Evolutionary conservation across 2,797 vertebrate species (phyloP).

Genomic region (Lates japonicus): DNA sequence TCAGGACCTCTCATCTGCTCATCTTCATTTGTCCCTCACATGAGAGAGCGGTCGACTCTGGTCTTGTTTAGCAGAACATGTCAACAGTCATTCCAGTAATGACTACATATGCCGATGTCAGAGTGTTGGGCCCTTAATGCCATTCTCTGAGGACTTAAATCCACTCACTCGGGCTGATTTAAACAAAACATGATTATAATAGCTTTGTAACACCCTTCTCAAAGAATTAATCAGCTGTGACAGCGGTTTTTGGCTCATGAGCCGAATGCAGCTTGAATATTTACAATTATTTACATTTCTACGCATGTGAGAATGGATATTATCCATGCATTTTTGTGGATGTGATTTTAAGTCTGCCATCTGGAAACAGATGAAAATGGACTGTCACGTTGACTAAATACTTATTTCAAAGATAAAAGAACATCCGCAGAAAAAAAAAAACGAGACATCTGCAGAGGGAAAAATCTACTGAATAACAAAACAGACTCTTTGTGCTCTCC

Average conservation of each 20-base stretch:
- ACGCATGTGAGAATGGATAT: slow-evolving; percentile 45
- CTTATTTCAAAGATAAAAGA: slow-evolving; percentile 60
- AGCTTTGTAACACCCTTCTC: slow-evolving; percentile 19
- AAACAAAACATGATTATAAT: slow-evolving; percentile 43
- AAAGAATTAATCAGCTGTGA: slow-evolving; percentile 25
- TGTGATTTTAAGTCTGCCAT: slow-evolving; percentile 45
- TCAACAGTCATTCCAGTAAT: slow-evolving; percentile 72
- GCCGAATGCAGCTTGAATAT: slow-evolving; percentile 37
- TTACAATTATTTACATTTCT: slow-evolving; percentile 53
- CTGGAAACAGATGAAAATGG: slow-evolving; percentile 58
- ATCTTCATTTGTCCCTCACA: slow-evolving; percentile 80
- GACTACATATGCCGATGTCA: slow-evolving; percentile 61
- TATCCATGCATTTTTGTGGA: slow-evolving; percentile 32
- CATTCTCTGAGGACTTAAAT: slow-evolving; percentile 36
- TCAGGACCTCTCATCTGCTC: slow-evolving; percentile 77
- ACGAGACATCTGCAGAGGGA: neutral
- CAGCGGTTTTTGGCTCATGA: slow-evolving; percentile 17
- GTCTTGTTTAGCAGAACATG: slow-evolving; percentile 71
- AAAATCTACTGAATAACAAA: slow-evolving; percentile 23
- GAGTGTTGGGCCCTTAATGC: slow-evolving; percentile 39
- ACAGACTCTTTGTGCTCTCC: slow-evolving; percentile 27
- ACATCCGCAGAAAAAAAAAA: slow-evolving; percentile 8
- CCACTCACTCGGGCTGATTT: slow-evolving; percentile 35
- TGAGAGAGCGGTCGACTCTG: slow-evolving; percentile 63
- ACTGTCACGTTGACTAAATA: slow-evolving; percentile 57